phyloP scores from a whole-genome alignment of 1,140 invertebrate species.

The Neodiprion virginianus region DNA sequence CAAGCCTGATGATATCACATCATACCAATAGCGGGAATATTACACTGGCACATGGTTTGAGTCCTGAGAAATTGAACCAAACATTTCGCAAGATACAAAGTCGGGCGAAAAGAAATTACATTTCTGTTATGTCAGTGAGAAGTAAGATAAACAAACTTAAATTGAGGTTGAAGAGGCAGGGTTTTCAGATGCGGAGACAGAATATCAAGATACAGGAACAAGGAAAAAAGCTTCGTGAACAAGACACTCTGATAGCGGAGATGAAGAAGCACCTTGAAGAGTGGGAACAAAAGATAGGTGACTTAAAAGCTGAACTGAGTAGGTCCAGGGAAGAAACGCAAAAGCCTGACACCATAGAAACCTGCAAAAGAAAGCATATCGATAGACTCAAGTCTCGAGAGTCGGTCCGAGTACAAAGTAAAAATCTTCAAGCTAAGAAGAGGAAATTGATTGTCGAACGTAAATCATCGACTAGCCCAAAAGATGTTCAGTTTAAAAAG shows the following conservation, averaged over 20 bases:
- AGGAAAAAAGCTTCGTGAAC: conserved; percentile 58
- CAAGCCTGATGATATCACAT: conserved; percentile 50
- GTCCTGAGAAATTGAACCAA: conserved; percentile 50
- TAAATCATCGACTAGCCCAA: conserved; percentile 47
- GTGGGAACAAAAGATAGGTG: conserved; percentile 65
- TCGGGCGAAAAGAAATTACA: conserved; percentile 52
- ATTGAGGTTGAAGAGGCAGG: conserved; percentile 52
- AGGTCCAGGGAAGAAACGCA: conserved; percentile 58
- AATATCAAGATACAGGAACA: conserved; percentile 61
- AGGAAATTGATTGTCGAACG: conserved; percentile 58
- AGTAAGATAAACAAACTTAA: conserved; percentile 50
- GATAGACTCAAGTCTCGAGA: conserved; percentile 41
- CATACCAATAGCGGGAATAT: conserved; percentile 35
- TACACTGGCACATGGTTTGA: conserved; percentile 41
- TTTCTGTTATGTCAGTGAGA: conserved; percentile 41
- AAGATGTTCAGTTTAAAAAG: conserved; percentile 57
- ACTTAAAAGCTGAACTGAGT: conserved; percentile 62
- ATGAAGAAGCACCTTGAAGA: conserved; percentile 65
- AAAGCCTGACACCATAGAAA: conserved; percentile 46
- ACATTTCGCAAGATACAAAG: conserved; percentile 54
- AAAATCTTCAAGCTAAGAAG: conserved; percentile 54
- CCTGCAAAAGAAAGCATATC: conserved; percentile 48
- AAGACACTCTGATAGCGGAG: conserved; percentile 61
- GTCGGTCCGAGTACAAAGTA: conserved; percentile 36
- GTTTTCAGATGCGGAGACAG: conserved; percentile 55